phyloP scores from a whole-genome alignment of 2,797 vertebrate species.

The Leuciscus waleckii region DNA sequence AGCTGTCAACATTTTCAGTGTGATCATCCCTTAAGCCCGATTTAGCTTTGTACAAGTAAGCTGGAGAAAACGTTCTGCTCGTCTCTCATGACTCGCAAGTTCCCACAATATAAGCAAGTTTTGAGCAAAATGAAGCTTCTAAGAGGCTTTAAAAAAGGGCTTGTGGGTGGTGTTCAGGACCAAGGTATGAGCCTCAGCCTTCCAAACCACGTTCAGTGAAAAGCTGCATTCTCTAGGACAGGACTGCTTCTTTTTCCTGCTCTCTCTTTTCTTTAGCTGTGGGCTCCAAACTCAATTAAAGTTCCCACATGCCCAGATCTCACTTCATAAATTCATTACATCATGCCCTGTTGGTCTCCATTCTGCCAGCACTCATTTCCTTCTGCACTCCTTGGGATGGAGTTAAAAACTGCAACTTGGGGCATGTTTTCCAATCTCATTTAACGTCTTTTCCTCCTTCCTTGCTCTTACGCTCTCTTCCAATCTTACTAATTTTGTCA shows the following conservation, averaged over 20 bases:
- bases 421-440: constrained; percentile 30
- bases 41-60: neutral
- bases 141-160: constrained; percentile 18
- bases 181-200: constrained; percentile 4
- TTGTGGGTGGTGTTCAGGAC: constrained; percentile 27
- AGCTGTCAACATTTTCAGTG: neutral
- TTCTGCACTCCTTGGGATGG: constrained; percentile 17
- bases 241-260: constrained; percentile 11
- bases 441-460: neutral
- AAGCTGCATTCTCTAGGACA: constrained; percentile 17
- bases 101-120: constrained; percentile 1
- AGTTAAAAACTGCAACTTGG: constrained; percentile 29
- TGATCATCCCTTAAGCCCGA: neutral
- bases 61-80: neutral
- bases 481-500: constrained; percentile 43
- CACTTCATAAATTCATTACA: constrained; percentile 52
- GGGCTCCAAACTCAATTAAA: constrained; percentile 43
- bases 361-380: constrained; percentile 46
- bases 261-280: constrained; percentile 7
- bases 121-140: constrained; percentile 2
- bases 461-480: constrained; percentile 3
- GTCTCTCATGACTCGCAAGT: neutral
- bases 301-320: constrained; percentile 37
- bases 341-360: constrained; percentile 19
- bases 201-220: constrained; percentile 44